These are phyloP conservation scores for Callionymus lyra DNA, from an alignment of 2,113 vertebrate species.

Conservation along the genomic window DNA sequence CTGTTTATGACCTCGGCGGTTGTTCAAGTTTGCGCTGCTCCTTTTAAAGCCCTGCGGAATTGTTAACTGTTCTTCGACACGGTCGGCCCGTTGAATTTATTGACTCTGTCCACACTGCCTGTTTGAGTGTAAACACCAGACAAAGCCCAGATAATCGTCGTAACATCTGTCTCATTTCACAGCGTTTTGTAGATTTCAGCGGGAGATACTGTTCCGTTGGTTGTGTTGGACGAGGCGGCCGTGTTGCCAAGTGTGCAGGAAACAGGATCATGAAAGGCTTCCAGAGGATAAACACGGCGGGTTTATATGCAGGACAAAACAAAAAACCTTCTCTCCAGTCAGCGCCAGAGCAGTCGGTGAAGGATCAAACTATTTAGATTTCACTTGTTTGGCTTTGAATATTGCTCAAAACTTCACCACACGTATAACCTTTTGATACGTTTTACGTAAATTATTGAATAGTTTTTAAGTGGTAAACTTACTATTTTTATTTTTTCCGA, in stretches of 20 bases:
- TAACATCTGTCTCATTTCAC: constrained; percentile 40
- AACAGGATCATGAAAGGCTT: constrained; percentile 25
- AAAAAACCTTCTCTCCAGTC: constrained; percentile 17
- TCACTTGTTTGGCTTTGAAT: too few relatives aligned
- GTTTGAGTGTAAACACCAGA: constrained; percentile 37
- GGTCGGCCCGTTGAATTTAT: constrained; percentile 33
- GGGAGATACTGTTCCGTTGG: neutral
- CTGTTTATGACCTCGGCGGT: constrained; percentile 21
- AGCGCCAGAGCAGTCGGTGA: too few relatives aligned
- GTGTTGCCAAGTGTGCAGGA: constrained; percentile 38
- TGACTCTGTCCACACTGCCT: constrained; percentile 30
- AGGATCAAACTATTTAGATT: too few relatives aligned
- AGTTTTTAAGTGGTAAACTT: too few relatives aligned
- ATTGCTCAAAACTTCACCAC: too few relatives aligned
- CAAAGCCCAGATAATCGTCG: constrained; percentile 36
- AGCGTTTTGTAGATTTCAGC: constrained; percentile 10
- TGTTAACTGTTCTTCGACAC: constrained; percentile 36
- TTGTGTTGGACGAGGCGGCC: constrained; percentile 4
- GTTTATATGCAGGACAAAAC: constrained; percentile 24
- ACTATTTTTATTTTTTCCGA: too few relatives aligned
- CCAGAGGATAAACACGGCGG: constrained; percentile 28
- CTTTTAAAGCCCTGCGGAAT: constrained; percentile 4
- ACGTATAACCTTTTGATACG: too few relatives aligned
- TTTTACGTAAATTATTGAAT: too few relatives aligned
- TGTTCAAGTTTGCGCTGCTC: constrained; percentile 27